Base-by-base conservation (phyloP, 2,113 vertebrate species). In the Burhinus oedicnemus region DNA sequence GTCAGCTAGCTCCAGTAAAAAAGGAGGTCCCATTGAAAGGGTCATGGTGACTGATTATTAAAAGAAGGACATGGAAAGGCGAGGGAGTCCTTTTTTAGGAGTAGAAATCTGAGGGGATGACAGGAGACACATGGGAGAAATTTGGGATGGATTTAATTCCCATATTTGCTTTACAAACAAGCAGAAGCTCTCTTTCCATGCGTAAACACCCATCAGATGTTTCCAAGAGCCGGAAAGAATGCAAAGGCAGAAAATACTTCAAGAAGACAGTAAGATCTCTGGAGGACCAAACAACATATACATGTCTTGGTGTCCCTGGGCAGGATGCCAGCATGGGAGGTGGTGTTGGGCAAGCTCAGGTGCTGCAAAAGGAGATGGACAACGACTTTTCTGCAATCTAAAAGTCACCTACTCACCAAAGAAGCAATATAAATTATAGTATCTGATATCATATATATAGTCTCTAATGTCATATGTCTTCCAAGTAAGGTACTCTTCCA, bases 271-370 rank as follows among this genome's bases (percentile, higher is more conserved):
- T 5, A 14, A 66, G 29, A 78, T 19, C 8, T 40, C 23, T 75
- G 51, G 12, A 65, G 22, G 2, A 70, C 3, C 26, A 90, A 70
- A 54, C 9, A 74, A 22, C 8, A 60, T 15, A 17, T 4, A 18
- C 2, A 11, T 1, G 3, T 21, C 29, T 55, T 51, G 32, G 2
- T 61, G 9, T 11, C 22, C 40, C 32, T 1, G 4, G 36, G 14
- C 9, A 69, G 57, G 62, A 42, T 40, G 15, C 4, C 40, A 52
- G 9, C 4, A 1, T 2, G 25, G 30, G 11, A 32, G 2, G 34
- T 13, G 5, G 9, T 49, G n/a, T 36, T 62, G 29, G 15, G 4
- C 5, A 18, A 68, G 18, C 4, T 42, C n/a, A 70, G 38, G 38
- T 68, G 15, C 20, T 92, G 25, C 38, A 70, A 51, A 62, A 70